Evolutionary conservation across 2,113 vertebrate genomes (phyloP), one percentile per base, ranked within the genome.

Genomic region (Himantopus leucocephalus): DNA sequence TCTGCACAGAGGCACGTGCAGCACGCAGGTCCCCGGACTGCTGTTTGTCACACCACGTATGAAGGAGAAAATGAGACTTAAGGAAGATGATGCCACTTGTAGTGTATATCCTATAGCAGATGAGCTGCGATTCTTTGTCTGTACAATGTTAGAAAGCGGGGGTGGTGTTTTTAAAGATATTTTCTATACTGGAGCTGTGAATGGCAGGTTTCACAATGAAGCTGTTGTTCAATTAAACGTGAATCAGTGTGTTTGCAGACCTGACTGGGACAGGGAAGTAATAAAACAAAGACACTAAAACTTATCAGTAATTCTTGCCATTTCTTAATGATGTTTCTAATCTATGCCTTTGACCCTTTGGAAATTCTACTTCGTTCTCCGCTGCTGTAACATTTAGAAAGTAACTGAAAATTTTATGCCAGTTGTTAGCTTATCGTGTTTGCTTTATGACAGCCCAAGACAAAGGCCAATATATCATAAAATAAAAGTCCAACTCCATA

Each of bases 131-230:
- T 92, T 93, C 94, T 88, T 84, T 95, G 86, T 84, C 93, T 96
- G 79, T 43, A 39, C 34, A 30, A 67, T 64, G 83, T 70, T 84
- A 83, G 85, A 72, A 96, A 88, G 60, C 0, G 26, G 83, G 72
- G 95, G 92, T 8, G 76, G 79, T 94, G 62, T 81, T 96, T 95
- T 91, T 56, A 63, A 81, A 84, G 88, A 35, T 88, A 81, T 92
- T 96, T 97, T 95, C 80, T 92, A 72, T 79, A 53, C 56, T 58
- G 91, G 39, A 91, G 86, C 80, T 85, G 89, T 94, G 91, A 95
- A 87, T 89, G 91, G 88, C 95, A 94, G 91, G 83, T 94, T 95
- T 95, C 88, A 95, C 92, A 95, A 87, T 82, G 94, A 95, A 89
- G 56, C 92, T 96, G 86, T 94, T 95, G 92, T 97, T 97, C 89